Percentiles rank a stretch among this genome's conserved stretches.
Evolutionary conservation across 2,797 vertebrate species (phyloP).

Genomic region (Cryptoblepharus egeriae): DNA sequence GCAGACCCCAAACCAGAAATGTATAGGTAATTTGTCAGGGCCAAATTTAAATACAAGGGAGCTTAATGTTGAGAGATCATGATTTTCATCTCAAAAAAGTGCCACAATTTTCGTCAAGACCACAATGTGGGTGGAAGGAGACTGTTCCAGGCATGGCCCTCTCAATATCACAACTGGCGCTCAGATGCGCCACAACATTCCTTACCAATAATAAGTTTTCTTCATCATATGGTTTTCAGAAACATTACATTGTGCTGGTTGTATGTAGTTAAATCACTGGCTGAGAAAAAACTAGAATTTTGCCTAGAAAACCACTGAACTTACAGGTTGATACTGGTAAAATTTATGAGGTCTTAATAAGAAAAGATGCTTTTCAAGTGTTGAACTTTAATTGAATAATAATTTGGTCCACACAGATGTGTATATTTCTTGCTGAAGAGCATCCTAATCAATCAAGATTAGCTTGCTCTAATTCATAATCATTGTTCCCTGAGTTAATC

Average conservation of each 20-base stretch:
- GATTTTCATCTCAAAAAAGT: no score
- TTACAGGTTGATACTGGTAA: background rate
- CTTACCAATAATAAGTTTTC: background rate
- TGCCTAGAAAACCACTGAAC: background rate
- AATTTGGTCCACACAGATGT: background rate
- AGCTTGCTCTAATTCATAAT: background rate
- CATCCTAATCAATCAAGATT: background rate
- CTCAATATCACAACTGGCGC: no score
- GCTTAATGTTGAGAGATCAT: no score
- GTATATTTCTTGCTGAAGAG: background rate
- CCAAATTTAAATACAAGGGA: no score
- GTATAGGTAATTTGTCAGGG: background rate
- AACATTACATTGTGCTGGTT: background rate
- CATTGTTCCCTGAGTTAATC: background rate
- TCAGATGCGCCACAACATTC: no score
- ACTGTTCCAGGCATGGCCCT: no score
- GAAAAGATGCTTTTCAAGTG: background rate
- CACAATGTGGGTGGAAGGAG: no score
- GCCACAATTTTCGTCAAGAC: no score
- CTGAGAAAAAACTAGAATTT: background rate
- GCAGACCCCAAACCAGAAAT: background rate
- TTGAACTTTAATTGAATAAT: background rate
- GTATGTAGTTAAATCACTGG: no score
- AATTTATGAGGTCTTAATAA: background rate
- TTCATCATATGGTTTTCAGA: background rate